phyloP scores from a whole-genome alignment of 2,888 invertebrate genomes.

The Lydus trimaculatus region DNA sequence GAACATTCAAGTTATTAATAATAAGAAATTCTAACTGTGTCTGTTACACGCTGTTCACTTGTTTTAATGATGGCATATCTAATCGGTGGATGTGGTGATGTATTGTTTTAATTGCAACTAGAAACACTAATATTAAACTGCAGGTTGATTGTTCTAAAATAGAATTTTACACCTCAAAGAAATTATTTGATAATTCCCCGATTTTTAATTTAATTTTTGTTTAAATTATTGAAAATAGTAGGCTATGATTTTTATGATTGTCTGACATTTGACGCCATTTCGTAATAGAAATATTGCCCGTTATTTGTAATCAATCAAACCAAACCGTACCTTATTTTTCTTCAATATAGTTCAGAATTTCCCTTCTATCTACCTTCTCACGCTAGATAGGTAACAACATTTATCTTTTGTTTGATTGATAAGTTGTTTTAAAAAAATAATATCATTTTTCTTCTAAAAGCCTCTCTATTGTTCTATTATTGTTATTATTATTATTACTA shows the following conservation, averaged over 20 bases:
- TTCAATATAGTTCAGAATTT: too few species aligned
- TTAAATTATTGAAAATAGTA: too few species aligned
- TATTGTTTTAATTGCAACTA: slow-evolving; percentile 48
- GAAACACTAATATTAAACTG: slow-evolving; percentile 41
- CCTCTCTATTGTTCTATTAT: not conserved
- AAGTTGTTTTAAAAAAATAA: not conserved
- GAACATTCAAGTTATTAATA: slow-evolving; percentile 36
- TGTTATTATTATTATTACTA: not conserved
- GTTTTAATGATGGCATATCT: slow-evolving; percentile 34
- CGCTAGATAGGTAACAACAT: too few species aligned
- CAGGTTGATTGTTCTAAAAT: slow-evolving; percentile 45
- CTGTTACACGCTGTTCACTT: slow-evolving; percentile 42
- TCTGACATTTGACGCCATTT: not conserved
- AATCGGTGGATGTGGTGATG: slow-evolving; percentile 39
- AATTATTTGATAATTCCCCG: not conserved
- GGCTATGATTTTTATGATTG: not conserved
- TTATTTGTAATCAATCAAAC: too few species aligned
- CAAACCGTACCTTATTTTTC: too few species aligned
- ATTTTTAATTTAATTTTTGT: too few species aligned
- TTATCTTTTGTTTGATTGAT: not conserved
- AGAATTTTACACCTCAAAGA: slow-evolving; percentile 37
- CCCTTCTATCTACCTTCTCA: not conserved
- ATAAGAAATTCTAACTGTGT: slow-evolving; percentile 28
- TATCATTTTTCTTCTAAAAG: not conserved
- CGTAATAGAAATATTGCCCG: not conserved